Evolutionary conservation across 2,113 vertebrate genomes (phyloP), one percentile per base, ranked within the genome.

Genomic region (Lontra canadensis): DNA sequence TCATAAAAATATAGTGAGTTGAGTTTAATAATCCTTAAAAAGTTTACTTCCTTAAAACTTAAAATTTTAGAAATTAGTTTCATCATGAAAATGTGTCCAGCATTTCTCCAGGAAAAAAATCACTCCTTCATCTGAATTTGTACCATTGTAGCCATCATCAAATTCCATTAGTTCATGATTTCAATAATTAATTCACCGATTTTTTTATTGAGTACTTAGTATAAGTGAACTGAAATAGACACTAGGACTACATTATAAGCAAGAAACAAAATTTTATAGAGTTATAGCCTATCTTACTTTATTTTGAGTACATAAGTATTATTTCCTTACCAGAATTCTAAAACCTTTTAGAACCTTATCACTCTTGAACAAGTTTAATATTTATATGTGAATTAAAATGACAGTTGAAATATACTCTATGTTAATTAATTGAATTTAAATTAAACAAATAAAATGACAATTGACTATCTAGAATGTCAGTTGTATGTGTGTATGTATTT

Each of bases 391-490:
- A 78, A 74, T 69, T 92, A 84, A 95, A 87, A 59, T 82, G 31
- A n/a, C 47, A 59, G 39, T 57, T 39, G 18, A 83, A 69, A 69
- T 69, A 67, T 7, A 67, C 15, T 18, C 20, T 36, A 36, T 69
- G 18, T 36, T 69, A 36, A 69, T 52, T 52, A 52, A 36, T 69
- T 69, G 34, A 69, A 36, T 69, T 69, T 69, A 69, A 69, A 69
- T 36, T 69, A 69, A 36, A n/a, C 17, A 69, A 78, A 65, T 61
- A 71, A 95, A 95, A 59, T 82, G 34, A 69, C 42, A 95, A 95
- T 49, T 82, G 34, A 61, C 42, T 39, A 18, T 65, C n/a, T 80
- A 26, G 25, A 49, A 39, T 63, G n/a, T 6, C 23, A 42, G 34
- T 65, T 78, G 36, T 84, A 63, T 71, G 55, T 73, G 25, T 42